Percentiles rank a stretch among this genome's conserved stretches.
Evolutionary conservation across 1,140 invertebrate genomes (phyloP).

Genomic region (Meloidogyne chitwoodi): DNA sequence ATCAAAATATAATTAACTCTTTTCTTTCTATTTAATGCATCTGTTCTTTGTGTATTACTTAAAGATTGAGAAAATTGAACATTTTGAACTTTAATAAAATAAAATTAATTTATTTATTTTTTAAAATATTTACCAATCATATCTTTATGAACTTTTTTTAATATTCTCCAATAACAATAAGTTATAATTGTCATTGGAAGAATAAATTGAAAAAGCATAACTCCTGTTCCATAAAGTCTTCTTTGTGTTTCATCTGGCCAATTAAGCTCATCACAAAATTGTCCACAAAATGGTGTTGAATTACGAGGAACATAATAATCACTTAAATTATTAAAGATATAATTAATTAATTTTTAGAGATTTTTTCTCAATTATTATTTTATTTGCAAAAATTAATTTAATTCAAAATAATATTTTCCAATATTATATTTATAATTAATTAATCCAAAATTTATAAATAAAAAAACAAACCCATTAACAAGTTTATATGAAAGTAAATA

Average conservation of each 20-base stretch:
- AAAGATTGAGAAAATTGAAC: slow-evolving; percentile 51
- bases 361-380: too few species aligned
- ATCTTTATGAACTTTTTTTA: slow-evolving; percentile 53
- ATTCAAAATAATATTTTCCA: too few species aligned
- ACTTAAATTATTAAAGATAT: too few species aligned
- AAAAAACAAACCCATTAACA: slow-evolving; percentile 36
- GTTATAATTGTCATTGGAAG: slow-evolving; percentile 59
- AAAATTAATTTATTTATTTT: not conserved
- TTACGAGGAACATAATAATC: slow-evolving; percentile 50
- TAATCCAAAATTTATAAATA: not conserved
- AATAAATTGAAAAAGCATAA: slow-evolving; percentile 58
- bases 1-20: slow-evolving; percentile 59
- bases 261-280: slow-evolving; percentile 48
- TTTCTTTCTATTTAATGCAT: slow-evolving; percentile 53
- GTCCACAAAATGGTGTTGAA: slow-evolving; percentile 40
- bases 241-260: slow-evolving; percentile 50
- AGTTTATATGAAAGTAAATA: slow-evolving; percentile 50
- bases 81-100: slow-evolving; percentile 39
- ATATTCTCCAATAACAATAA: slow-evolving; percentile 54
- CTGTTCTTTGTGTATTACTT: slow-evolving; percentile 47
- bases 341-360: too few species aligned
- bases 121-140: slow-evolving; percentile 43
- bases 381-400: too few species aligned
- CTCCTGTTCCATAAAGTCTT: slow-evolving; percentile 49
- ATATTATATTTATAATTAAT: too few species aligned